Conservation (phyloP, 2,797 vertebrate species). For the Cephalopachus bancanus region DNA sequence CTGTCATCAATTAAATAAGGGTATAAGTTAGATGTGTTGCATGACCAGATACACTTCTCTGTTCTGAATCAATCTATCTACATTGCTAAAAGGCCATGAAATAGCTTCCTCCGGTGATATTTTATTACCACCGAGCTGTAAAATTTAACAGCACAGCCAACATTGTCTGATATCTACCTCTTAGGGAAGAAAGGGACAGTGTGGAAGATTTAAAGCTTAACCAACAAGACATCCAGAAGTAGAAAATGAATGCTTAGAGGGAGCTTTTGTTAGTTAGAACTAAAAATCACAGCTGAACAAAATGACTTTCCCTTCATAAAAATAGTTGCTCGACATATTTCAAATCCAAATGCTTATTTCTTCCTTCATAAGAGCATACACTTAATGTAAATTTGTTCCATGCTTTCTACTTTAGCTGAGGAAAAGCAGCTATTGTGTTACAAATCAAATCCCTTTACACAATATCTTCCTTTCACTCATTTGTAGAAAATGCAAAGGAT, state of each 20-base stretch:
- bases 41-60: conserved; percentile 82
- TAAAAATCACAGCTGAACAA: conserved; percentile 86
- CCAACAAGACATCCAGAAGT: conserved; percentile 85
- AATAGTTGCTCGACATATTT: conserved; percentile 86
- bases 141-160: conserved; percentile 86
- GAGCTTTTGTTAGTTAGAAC: conserved; percentile 85
- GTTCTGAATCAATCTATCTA: conserved; percentile 84
- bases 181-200: conserved; percentile 84
- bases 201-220: conserved; percentile 85
- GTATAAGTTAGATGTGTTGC: conserved; percentile 72
- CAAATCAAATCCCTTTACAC: conserved; percentile 85
- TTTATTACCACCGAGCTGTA: conserved; percentile 87
- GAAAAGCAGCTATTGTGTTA: conserved; percentile 83
- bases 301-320: conserved; percentile 85
- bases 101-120: conserved; percentile 85
- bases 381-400: conserved; percentile 88
- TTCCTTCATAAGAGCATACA: conserved; percentile 81
- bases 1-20: conserved; percentile 83
- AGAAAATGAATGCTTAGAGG: conserved; percentile 82
- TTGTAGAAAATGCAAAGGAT: conserved; percentile 82
- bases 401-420: conserved; percentile 81
- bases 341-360: conserved; percentile 86
- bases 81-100: conserved; percentile 85
- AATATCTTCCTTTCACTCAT: conserved; percentile 81
- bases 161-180: conserved; percentile 81